Percentiles rank a stretch among this genome's conserved stretches.
These are phyloP conservation scores for Synanthedon myopaeformis DNA, from an alignment of 2,888 invertebrate species.

Conservation along the genomic window DNA sequence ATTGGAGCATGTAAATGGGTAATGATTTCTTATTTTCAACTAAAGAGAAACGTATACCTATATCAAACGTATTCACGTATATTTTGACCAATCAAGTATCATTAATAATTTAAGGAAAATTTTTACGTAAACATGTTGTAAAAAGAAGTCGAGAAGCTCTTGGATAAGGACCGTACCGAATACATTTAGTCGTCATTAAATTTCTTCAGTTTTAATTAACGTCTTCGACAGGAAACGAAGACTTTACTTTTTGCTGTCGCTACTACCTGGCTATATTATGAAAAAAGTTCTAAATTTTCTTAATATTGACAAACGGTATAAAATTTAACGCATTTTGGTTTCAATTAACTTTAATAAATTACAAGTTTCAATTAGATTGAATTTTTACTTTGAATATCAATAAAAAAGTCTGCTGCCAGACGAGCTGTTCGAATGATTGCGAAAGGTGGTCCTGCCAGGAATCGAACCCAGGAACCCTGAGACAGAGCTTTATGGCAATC, in stretches of 20 bases:
- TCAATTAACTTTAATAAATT: no score
- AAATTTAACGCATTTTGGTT: no score
- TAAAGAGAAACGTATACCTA: not conserved
- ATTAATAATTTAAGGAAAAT: constrained; percentile 4
- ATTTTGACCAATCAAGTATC: not conserved
- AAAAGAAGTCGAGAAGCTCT: constrained; percentile 22
- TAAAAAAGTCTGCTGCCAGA: no score
- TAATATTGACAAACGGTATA: no score
- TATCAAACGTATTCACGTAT: not conserved
- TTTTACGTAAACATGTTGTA: constrained; percentile 9
- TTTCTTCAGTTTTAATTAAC: constrained; percentile 40
- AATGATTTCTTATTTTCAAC: not conserved
- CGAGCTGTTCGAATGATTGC: no score
- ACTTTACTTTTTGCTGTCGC: constrained; percentile 5
- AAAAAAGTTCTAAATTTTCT: no score
- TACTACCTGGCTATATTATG: no score
- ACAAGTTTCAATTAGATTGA: no score
- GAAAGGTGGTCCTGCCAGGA: no score
- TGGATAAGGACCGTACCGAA: constrained; percentile 34
- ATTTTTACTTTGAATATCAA: no score
- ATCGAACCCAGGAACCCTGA: no score
- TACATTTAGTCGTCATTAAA: constrained; percentile 38
- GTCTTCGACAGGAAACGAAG: constrained; percentile 7
- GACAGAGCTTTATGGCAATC: no score
- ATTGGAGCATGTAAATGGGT: not conserved